A percentile compares a stretch with the other conserved stretches of the same genome.
Evolutionary conservation across 2,113 vertebrate genomes (phyloP).

Genomic region (Protomyctophum bolini): DNA sequence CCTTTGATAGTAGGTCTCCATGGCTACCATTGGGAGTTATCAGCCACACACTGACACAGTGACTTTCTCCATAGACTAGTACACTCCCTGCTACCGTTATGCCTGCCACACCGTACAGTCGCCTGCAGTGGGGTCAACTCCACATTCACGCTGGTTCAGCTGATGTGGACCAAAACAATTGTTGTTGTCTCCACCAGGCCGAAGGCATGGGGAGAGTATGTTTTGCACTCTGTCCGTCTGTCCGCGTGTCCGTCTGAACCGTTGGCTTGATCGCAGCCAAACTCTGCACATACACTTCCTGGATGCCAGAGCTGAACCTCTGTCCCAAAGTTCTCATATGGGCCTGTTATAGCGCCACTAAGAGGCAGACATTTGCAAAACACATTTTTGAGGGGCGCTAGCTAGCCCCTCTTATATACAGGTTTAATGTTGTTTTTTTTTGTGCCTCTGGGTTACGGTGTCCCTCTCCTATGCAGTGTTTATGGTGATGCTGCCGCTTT

Average conservation of each 20-base stretch:
- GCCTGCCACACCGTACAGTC: conserved; percentile 27
- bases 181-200: too few species aligned
- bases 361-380: too few species aligned
- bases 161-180: conserved; percentile 65
- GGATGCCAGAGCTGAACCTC: too few species aligned
- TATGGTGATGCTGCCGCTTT: not conserved
- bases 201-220: too few species aligned
- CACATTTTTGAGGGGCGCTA: too few species aligned
- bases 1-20: conserved; percentile 50
- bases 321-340: too few species aligned
- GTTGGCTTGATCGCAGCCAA: too few species aligned
- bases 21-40: conserved; percentile 58
- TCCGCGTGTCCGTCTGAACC: too few species aligned
- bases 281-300: too few species aligned
- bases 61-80: not conserved
- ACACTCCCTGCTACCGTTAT: conserved; percentile 43
- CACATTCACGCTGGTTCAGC: conserved; percentile 52
- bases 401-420: too few species aligned
- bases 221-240: too few species aligned
- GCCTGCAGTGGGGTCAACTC: conserved; percentile 34
- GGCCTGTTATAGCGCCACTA: too few species aligned
- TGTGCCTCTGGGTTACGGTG: conserved; percentile 1
- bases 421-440: conserved; percentile 52
- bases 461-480: not conserved
- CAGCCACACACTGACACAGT: conserved; percentile 40